These are phyloP conservation scores for Phlogophora meticulosa DNA, from an alignment of 2,888 invertebrate genomes.

Conservation along the genomic window DNA sequence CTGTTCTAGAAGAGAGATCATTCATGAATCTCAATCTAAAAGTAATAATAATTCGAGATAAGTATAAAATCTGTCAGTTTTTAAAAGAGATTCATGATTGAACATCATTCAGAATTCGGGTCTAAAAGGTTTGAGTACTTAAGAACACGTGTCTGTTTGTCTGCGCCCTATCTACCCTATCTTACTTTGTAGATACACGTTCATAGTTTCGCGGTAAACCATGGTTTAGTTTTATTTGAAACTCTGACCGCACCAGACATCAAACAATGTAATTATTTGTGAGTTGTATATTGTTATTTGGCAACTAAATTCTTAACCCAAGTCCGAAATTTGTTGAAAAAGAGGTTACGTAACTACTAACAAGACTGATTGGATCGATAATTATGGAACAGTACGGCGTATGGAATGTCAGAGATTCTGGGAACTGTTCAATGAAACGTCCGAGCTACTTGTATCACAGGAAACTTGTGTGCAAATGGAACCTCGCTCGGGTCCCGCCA, in stretches of 20 bases:
- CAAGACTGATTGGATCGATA: slow-evolving; percentile 11
- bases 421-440: slow-evolving; percentile 8
- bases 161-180: not conserved
- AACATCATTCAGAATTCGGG: not conserved
- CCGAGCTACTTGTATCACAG: slow-evolving; percentile 7
- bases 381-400: not conserved
- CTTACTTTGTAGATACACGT: not conserved
- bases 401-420: not conserved
- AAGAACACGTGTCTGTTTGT: slow-evolving; percentile 1
- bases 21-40: not conserved
- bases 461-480: slow-evolving; percentile 22
- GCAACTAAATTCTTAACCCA: not conserved
- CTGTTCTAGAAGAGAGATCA: not conserved
- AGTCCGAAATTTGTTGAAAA: not conserved
- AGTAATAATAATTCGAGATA: not conserved
- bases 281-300: slow-evolving; percentile 3
- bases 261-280: slow-evolving; percentile 4
- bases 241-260: slow-evolving; percentile 2
- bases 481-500: slow-evolving; percentile 16
- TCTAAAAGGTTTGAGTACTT: slow-evolving; percentile 15
- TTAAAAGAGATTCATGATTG: not conserved
- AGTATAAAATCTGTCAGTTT: slow-evolving; percentile 1
- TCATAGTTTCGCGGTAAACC: not conserved
- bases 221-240: not conserved
- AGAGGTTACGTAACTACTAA: slow-evolving; percentile 2